Conservation (phyloP, 2,888 invertebrate species). For the Agrotis ipsilon region DNA sequence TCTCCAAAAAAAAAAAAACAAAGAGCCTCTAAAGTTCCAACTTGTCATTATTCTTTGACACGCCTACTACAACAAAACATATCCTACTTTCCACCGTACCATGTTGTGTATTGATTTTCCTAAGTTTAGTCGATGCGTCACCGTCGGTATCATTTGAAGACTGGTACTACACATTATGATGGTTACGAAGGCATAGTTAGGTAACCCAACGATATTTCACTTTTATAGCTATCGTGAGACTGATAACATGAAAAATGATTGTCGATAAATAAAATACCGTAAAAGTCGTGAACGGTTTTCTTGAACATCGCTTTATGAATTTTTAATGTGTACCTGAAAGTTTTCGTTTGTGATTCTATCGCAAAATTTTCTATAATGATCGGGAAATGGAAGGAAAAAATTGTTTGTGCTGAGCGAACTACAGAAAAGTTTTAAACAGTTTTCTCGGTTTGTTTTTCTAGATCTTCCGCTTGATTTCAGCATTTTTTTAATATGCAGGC, state of each 20-base stretch:
- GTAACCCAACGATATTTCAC: conserved; percentile 52
- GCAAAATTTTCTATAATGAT: neutral
- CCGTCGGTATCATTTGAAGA: conserved; percentile 71
- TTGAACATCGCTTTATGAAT: conserved; percentile 35
- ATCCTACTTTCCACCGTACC: conserved; percentile 11
- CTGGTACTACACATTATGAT: conserved; percentile 69
- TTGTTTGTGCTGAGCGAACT: conserved; percentile 6
- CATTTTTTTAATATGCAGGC: neutral
- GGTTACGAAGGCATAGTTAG: conserved; percentile 47
- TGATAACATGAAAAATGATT: conserved; percentile 48
- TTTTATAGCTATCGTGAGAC: conserved; percentile 55
- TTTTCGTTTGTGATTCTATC: conserved; percentile 30
- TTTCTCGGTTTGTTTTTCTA: neutral
- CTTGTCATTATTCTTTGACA: conserved; percentile 3
- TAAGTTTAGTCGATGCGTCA: conserved; percentile 72
- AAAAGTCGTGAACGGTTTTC: conserved; percentile 16
- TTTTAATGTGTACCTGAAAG: conserved; percentile 32
- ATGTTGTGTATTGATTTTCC: conserved; percentile 72
- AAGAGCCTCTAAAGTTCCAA: neutral
- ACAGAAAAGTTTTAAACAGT: neutral
- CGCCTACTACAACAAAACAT: neutral
- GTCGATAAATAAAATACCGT: conserved; percentile 40
- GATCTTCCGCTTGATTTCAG: neutral
- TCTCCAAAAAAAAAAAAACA: neutral
- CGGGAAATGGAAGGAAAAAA: conserved; percentile 15